These are phyloP conservation scores for Schrankia costaestrigalis DNA, from an alignment of 2,888 invertebrate species.

Conservation along the genomic window DNA sequence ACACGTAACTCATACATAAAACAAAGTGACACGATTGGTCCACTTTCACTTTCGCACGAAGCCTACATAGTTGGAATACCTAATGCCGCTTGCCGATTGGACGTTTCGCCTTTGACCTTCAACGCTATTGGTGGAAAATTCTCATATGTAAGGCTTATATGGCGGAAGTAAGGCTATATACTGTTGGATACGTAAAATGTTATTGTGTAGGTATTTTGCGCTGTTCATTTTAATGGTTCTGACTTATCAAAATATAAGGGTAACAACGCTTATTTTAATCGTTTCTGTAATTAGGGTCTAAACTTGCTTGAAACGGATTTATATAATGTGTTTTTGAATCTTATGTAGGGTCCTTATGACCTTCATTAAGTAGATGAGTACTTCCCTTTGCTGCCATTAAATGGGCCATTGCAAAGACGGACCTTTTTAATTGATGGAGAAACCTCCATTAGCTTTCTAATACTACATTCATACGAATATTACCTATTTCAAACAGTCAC, in stretches of 20 bases:
- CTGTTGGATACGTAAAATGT: conserved; percentile 28
- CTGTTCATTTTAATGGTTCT: conserved; percentile 26
- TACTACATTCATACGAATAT: no score
- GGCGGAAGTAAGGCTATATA: conserved; percentile 31
- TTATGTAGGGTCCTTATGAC: no score
- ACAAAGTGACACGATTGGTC: conserved; percentile 57
- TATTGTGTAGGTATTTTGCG: conserved; percentile 38
- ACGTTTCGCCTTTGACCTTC: conserved; percentile 65
- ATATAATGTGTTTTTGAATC: no score
- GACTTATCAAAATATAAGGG: conserved; percentile 9
- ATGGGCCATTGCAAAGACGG: no score
- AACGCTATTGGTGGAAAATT: conserved; percentile 58
- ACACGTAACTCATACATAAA: conserved; percentile 51
- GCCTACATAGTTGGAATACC: conserved; percentile 76
- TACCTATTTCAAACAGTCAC: no score
- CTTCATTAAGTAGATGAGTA: no score
- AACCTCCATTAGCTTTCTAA: no score
- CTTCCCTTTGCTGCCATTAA: no score
- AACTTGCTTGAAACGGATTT: no score
- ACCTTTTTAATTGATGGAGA: no score
- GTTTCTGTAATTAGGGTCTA: not conserved
- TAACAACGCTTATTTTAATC: conserved; percentile 2
- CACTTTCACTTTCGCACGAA: conserved; percentile 70
- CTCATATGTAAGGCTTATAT: conserved; percentile 45
- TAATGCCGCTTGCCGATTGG: conserved; percentile 53